Conservation (phyloP, 2,113 vertebrate species). For the Myotis lucifugus region DNA sequence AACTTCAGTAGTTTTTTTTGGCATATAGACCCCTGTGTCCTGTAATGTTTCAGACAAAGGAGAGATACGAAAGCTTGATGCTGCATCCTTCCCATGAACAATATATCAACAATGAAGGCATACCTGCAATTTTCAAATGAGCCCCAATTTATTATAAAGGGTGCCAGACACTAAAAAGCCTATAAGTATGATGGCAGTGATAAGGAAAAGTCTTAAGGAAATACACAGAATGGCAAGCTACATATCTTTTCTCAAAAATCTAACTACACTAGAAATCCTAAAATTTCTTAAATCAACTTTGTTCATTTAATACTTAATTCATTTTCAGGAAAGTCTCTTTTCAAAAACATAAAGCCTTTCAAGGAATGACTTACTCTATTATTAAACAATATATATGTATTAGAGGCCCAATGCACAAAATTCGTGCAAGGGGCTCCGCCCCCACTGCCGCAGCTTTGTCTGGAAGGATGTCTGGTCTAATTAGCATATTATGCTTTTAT, state of each 20-base stretch:
- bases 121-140: neutral
- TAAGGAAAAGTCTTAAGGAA: constrained; percentile 63
- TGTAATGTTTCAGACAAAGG: neutral
- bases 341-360: constrained; percentile 66
- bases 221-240: constrained; percentile 37
- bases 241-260: constrained; percentile 38
- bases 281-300: constrained; percentile 68
- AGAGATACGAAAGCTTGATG: neutral
- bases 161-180: constrained; percentile 31
- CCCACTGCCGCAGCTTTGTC: fast-evolving
- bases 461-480: too few species aligned
- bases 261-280: constrained; percentile 24
- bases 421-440: too few species aligned
- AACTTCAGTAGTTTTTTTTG: constrained; percentile 1
- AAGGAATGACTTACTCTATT: constrained; percentile 60
- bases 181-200: constrained; percentile 35
- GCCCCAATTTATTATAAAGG: constrained; percentile 13
- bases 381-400: constrained; percentile 49
- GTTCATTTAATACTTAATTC: constrained; percentile 48
- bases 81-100: neutral
- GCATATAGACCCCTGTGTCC: neutral
- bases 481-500: too few species aligned
- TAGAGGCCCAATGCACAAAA: too few species aligned
- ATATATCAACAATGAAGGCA: constrained; percentile 6
- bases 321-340: constrained; percentile 45